These are phyloP conservation scores for Abramis brama DNA, from an alignment of 2,113 vertebrate species.

Conservation along the genomic window DNA sequence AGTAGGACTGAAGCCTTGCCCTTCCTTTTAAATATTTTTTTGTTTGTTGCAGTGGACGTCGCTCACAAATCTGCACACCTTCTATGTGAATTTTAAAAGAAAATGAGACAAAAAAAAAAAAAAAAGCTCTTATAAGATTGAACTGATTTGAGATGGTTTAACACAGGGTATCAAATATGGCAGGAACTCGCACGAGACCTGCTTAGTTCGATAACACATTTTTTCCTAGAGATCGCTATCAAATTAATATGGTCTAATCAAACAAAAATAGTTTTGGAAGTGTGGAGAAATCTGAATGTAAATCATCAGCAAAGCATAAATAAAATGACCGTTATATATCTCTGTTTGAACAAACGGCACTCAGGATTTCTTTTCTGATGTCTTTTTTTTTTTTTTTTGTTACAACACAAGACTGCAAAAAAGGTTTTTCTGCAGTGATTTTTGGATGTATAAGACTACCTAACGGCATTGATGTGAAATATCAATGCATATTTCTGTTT, in stretches of 20 bases:
- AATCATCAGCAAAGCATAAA: constrained; percentile 43
- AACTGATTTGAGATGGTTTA: constrained; percentile 74
- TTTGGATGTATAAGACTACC: constrained; percentile 79
- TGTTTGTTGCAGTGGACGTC: constrained; percentile 61
- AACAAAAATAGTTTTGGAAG: constrained; percentile 73
- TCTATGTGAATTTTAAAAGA: constrained; percentile 66
- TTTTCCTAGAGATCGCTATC: constrained; percentile 83
- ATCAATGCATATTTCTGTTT: constrained; percentile 29
- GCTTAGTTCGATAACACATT: constrained; percentile 81
- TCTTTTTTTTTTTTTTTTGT: constrained; percentile 68
- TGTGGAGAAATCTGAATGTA: constrained; percentile 62
- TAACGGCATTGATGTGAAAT: constrained; percentile 82
- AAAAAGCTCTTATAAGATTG: constrained; percentile 75
- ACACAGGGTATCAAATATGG: constrained; percentile 95
- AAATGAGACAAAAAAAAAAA: constrained; percentile 29
- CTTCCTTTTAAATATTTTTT: constrained; percentile 63
- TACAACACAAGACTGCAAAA: constrained; percentile 76
- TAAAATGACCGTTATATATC: constrained; percentile 60
- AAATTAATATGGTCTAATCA: constrained; percentile 89
- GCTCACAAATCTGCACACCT: constrained; percentile 69
- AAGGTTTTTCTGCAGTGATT: constrained; percentile 68
- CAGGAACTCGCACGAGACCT: constrained; percentile 80
- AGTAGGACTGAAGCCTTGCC: constrained; percentile 70
- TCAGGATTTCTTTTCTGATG: constrained; percentile 81
- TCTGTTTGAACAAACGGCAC: constrained; percentile 88